A percentile compares a stretch with the other conserved stretches of the same genome.
Conservation (phyloP, 2,113 vertebrate species). For the Nesoenas mayeri region DNA sequence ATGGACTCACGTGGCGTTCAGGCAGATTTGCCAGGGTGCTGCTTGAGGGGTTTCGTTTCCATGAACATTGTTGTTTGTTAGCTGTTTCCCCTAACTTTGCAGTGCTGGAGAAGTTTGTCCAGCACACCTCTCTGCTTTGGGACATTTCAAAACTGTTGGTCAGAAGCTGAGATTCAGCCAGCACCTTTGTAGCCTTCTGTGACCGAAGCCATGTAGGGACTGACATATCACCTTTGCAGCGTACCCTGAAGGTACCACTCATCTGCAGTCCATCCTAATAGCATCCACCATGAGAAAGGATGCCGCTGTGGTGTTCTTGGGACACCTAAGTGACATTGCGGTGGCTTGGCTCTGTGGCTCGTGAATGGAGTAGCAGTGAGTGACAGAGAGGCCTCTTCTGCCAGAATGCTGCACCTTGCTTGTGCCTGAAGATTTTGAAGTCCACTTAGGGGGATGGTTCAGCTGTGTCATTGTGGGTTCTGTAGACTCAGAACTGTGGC, state of each 20-base stretch:
- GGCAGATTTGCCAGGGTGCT: background rate
- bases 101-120: background rate
- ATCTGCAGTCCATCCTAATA: background rate
- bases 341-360: background rate
- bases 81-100: background rate
- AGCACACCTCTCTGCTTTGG: background rate
- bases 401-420: background rate
- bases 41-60: background rate
- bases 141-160: background rate
- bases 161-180: background rate
- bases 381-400: background rate
- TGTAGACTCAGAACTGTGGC: background rate
- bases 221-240: background rate
- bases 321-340: background rate
- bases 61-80: background rate
- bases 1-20: background rate
- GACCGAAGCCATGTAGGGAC: background rate
- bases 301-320: background rate
- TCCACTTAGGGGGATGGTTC: background rate
- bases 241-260: background rate
- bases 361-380: background rate
- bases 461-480: background rate
- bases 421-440: background rate
- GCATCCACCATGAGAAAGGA: background rate
- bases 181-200: background rate